phyloP scores from a whole-genome alignment of 1,140 invertebrate species.

The Calephelis virginiensis region DNA sequence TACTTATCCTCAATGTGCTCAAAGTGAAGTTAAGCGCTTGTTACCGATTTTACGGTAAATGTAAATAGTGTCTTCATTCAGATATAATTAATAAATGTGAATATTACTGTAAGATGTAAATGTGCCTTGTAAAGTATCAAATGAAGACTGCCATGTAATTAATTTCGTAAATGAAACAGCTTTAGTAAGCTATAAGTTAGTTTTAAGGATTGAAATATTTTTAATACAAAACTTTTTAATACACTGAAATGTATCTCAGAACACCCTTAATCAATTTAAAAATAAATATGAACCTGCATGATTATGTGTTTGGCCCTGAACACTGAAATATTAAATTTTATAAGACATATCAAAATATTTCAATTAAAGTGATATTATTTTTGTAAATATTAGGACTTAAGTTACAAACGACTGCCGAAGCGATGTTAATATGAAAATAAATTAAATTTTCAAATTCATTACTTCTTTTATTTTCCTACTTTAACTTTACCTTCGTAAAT shows the following conservation, averaged over 20 bases:
- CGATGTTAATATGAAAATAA: conserved; percentile 41
- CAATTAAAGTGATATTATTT: conserved; percentile 32
- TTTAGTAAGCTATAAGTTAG: conserved; percentile 73
- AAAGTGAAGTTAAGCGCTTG: conserved; percentile 75
- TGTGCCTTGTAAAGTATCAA: conserved; percentile 71
- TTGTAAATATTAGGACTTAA: conserved; percentile 36
- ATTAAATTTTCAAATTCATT: conserved; percentile 47
- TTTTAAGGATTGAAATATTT: conserved; percentile 47
- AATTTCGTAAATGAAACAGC: conserved; percentile 67
- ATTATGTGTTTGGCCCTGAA: no score
- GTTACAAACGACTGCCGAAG: conserved; percentile 43
- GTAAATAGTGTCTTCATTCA: conserved; percentile 75
- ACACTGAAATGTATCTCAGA: background rate
- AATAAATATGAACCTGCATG: no score
- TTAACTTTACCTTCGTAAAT: background rate
- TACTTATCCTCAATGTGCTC: conserved; percentile 61
- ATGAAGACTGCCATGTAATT: conserved; percentile 79
- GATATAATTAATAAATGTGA: conserved; percentile 40
- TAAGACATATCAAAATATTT: conserved; percentile 33
- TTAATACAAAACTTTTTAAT: conserved; percentile 1
- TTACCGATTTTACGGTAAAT: conserved; percentile 78
- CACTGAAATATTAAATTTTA: background rate
- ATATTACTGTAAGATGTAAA: conserved; percentile 57
- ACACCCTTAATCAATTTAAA: no score
- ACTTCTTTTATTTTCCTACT: conserved; percentile 39